Conservation (phyloP, 2,113 vertebrate species). For the Microtus pennsylvanicus region DNA sequence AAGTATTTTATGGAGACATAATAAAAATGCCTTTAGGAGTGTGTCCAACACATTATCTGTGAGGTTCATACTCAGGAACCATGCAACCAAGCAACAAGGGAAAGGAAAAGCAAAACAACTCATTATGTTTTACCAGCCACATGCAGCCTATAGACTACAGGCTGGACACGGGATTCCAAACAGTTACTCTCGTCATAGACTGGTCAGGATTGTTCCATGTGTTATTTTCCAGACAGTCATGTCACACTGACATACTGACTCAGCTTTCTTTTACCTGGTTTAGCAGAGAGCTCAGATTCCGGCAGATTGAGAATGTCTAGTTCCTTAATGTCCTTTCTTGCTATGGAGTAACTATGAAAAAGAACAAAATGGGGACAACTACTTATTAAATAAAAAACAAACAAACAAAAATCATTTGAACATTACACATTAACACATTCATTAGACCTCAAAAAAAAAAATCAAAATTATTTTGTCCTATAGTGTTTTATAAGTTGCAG, state of each 20-base stretch:
- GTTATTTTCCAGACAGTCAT: not conserved
- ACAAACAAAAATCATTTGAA: not conserved
- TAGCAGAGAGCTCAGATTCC: slow-evolving; percentile 89
- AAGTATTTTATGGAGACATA: slow-evolving; percentile 39
- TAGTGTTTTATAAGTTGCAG: slow-evolving; percentile 32
- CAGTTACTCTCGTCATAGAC: not conserved
- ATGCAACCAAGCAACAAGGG: too few species aligned
- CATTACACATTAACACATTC: not conserved
- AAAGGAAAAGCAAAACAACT: too few species aligned
- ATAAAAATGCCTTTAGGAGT: not conserved
- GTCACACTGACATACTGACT: not conserved
- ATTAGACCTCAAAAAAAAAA: not conserved
- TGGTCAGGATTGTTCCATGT: not conserved
- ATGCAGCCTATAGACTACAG: not conserved
- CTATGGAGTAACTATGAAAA: slow-evolving; percentile 90
- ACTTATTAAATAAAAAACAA: slow-evolving; percentile 58
- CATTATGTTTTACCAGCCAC: not conserved
- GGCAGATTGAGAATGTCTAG: slow-evolving; percentile 87
- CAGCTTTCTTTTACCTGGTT: slow-evolving; percentile 90
- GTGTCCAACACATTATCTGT: not conserved
- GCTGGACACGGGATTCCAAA: not conserved
- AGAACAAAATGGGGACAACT: slow-evolving; percentile 51
- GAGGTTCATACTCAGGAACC: too few species aligned
- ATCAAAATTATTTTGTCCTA: slow-evolving; percentile 43
- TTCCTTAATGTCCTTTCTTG: slow-evolving; percentile 93